Evolutionary conservation across 2,797 vertebrate genomes (phyloP).

Genomic region (Linurgus olivaceus): DNA sequence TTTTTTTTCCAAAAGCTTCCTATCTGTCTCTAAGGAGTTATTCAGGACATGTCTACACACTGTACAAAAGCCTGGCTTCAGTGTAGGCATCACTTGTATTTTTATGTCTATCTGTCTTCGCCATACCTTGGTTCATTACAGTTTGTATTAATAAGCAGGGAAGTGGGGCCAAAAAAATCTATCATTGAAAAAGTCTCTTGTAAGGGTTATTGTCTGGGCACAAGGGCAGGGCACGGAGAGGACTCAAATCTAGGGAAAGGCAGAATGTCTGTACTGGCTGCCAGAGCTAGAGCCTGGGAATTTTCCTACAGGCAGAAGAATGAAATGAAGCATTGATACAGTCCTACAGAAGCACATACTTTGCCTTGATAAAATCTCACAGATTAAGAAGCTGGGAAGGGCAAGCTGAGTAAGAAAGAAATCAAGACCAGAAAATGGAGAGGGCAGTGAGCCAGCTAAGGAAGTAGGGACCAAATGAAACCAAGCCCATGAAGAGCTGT

Average conservation of each 20-base stretch:
- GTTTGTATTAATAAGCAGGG: background rate
- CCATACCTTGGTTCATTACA: background rate
- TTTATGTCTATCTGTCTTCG: background rate
- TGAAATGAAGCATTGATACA: slow-evolving; percentile 36
- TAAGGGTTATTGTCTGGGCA: background rate
- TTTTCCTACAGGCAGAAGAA: slow-evolving; percentile 32
- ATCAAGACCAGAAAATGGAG: background rate
- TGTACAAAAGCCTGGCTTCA: background rate
- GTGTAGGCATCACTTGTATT: background rate
- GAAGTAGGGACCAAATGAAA: background rate
- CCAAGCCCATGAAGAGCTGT: background rate
- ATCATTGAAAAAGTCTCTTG: background rate
- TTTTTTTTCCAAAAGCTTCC: background rate
- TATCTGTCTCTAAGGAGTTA: background rate
- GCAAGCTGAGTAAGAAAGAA: slow-evolving; percentile 5
- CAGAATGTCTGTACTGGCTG: background rate
- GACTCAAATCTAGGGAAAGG: background rate
- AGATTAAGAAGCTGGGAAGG: slow-evolving; percentile 13
- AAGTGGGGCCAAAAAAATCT: background rate
- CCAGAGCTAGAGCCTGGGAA: slow-evolving; percentile 13
- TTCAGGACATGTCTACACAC: background rate
- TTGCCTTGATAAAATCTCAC: slow-evolving; percentile 47
- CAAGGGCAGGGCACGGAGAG: background rate
- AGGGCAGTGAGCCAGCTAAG: slow-evolving; percentile 7
- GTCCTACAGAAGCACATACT: slow-evolving; percentile 14